These are phyloP conservation scores for Pegoplata infirma DNA, from an alignment of 2,888 invertebrate genomes.

Conservation along the genomic window DNA sequence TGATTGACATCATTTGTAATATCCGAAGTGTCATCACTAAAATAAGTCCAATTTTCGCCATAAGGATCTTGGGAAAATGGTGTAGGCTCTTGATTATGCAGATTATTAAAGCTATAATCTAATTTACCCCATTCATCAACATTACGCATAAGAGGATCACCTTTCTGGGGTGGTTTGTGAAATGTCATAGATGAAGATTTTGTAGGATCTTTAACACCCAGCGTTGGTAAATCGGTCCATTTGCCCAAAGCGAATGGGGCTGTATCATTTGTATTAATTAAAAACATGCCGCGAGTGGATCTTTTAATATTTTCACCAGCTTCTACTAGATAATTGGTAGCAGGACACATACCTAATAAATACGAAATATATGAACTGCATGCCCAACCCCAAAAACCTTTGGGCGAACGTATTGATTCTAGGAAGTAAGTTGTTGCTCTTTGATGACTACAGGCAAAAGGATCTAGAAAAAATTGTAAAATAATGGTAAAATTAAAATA, in stretches of 20 bases:
- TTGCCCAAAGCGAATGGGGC: conserved; percentile 82
- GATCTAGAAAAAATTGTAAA: conserved; percentile 73
- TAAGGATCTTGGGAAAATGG: conserved; percentile 69
- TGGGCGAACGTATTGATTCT: conserved; percentile 82
- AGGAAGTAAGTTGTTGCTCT: conserved; percentile 82
- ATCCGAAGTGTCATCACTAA: conserved; percentile 66
- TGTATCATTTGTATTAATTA: conserved; percentile 80
- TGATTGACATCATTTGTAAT: conserved; percentile 62
- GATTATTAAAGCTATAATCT: conserved; percentile 74
- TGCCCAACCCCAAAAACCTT: conserved; percentile 84
- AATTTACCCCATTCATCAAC: conserved; percentile 77
- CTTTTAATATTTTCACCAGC: conserved; percentile 79
- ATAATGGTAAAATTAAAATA: not conserved
- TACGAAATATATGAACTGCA: conserved; percentile 81
- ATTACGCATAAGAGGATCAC: conserved; percentile 71
- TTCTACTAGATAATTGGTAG: conserved; percentile 77
- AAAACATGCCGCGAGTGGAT: conserved; percentile 79
- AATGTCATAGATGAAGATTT: conserved; percentile 28
- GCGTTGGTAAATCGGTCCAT: conserved; percentile 78
- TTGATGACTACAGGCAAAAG: conserved; percentile 83
- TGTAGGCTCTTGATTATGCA: conserved; percentile 65
- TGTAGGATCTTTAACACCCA: conserved; percentile 67
- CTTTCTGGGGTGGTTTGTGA: conserved; percentile 61
- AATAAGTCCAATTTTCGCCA: conserved; percentile 74
- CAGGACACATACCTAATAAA: conserved; percentile 81